Evolutionary conservation across 2,888 invertebrate genomes (phyloP).

Genomic region (Leptinotarsa rubiginosa): DNA sequence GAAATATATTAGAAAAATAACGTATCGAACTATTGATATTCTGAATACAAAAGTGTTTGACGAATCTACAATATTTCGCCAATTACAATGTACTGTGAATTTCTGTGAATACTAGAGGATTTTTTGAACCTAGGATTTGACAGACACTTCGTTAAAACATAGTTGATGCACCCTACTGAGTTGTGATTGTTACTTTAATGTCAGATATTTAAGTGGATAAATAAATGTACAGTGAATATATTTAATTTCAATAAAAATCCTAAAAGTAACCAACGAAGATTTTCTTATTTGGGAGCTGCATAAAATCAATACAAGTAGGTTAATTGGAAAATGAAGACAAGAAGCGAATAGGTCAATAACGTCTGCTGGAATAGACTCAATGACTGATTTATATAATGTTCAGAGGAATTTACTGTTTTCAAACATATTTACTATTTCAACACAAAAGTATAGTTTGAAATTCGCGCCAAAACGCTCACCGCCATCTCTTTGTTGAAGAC

Average conservation of each 20-base stretch:
- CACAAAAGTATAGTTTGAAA: too few species aligned
- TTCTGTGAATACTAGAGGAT: neutral
- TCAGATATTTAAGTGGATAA: constrained; percentile 28
- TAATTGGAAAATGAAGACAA: too few species aligned
- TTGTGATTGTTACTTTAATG: constrained; percentile 23
- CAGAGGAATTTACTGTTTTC: too few species aligned
- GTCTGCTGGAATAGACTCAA: too few species aligned
- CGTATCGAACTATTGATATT: neutral
- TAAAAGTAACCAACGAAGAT: constrained; percentile 22
- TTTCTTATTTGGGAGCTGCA: too few species aligned
- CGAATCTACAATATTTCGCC: neutral
- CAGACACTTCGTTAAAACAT: neutral
- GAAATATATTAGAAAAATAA: constrained; percentile 1
- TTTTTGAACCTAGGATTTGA: neutral
- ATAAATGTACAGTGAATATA: constrained; percentile 48
- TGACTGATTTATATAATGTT: too few species aligned
- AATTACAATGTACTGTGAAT: neutral
- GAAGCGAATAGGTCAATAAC: too few species aligned
- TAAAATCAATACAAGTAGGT: too few species aligned
- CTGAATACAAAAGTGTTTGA: neutral
- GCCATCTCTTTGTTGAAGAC: too few species aligned
- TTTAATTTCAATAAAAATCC: constrained; percentile 49
- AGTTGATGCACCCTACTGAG: constrained; percentile 1
- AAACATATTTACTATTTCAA: too few species aligned
- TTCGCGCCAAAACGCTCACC: too few species aligned